Evolutionary conservation across 1,140 invertebrate species (phyloP).

Genomic region (Brachionus asplanchnoidis): DNA sequence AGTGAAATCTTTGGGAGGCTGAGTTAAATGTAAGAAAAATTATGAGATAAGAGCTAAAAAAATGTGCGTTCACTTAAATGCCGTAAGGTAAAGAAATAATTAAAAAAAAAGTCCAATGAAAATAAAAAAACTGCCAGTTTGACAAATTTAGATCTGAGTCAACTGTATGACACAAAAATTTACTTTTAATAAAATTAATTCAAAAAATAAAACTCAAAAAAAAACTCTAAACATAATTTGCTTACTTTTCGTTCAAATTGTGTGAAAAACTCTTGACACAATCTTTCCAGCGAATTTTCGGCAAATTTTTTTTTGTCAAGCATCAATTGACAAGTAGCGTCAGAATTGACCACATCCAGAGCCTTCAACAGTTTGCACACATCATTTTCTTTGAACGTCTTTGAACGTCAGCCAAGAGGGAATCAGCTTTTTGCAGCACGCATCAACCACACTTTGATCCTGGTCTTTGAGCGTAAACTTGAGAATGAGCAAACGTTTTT

Average conservation of each 20-base stretch:
- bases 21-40: no score
- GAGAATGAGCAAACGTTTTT: conserved; percentile 64
- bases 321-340: neutral
- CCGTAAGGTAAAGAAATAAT: no score
- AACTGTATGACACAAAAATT: no score
- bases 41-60: no score
- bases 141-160: no score
- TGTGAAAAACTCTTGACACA: neutral
- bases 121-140: no score
- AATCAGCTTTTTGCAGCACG: neutral
- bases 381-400: conserved; percentile 40
- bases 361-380: conserved; percentile 26
- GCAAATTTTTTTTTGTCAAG: conserved; percentile 27
- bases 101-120: no score
- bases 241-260: conserved; percentile 32
- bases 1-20: no score
- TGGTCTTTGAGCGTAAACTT: conserved; percentile 66
- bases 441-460: neutral
- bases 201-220: no score
- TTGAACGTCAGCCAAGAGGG: conserved; percentile 29
- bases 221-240: no score
- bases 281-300: neutral
- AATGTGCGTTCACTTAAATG: no score
- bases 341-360: conserved; percentile 1
- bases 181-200: no score